Conservation (phyloP, 2,113 vertebrate species). For the Lophius piscatorius region DNA sequence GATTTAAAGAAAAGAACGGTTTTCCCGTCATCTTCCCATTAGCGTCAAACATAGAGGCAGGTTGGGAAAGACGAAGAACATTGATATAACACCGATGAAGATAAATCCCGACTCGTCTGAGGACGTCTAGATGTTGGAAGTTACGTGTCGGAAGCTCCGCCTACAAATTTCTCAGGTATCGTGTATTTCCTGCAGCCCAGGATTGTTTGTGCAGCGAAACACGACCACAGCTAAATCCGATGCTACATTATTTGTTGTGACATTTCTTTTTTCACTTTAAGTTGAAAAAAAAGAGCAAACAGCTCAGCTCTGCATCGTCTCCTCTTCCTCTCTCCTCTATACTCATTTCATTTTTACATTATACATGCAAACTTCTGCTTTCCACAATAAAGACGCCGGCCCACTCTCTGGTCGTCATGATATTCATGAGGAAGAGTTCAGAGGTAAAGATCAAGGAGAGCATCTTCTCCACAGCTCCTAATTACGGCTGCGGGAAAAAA, state of each 20-base stretch:
- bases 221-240: neutral
- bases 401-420: neutral
- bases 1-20: no score
- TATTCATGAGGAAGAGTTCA: slow-evolving; percentile 4
- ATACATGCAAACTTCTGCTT: slow-evolving; percentile 1
- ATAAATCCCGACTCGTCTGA: no score
- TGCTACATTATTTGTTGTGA: slow-evolving; percentile 26
- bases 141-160: no score
- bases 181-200: neutral
- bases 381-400: neutral
- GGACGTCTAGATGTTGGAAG: no score
- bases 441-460: neutral
- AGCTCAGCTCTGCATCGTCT: slow-evolving; percentile 1
- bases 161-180: no score
- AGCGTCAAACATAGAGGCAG: no score
- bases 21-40: no score
- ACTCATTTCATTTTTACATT: slow-evolving; percentile 8
- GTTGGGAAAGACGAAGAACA: no score
- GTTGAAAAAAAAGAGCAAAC: neutral
- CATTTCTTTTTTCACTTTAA: slow-evolving; percentile 7
- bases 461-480: neutral
- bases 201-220: slow-evolving; percentile 16
- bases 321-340: neutral
- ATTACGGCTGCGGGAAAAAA: neutral
- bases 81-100: no score